Evolutionary conservation across 2,888 invertebrate species (phyloP).

Genomic region (Sericinus montela): DNA sequence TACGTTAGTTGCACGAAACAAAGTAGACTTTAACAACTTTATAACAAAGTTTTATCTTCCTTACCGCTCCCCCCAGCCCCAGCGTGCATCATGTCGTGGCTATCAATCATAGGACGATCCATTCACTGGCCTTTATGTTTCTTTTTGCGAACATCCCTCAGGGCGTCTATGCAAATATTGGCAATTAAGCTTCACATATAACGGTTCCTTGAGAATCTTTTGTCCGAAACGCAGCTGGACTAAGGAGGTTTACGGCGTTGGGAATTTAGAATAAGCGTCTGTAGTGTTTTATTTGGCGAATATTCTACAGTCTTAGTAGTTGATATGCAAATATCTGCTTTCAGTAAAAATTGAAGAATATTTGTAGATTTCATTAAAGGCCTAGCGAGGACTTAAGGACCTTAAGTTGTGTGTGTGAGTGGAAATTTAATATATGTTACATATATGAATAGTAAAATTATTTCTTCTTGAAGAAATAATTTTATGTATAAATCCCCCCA

Average conservation of each 20-base stretch:
- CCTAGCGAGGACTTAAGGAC: too few relatives aligned
- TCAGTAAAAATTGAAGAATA: too few relatives aligned
- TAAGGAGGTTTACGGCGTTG: neutral
- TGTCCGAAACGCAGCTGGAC: conserved; percentile 57
- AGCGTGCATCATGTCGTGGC: conserved; percentile 33
- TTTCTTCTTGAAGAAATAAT: too few relatives aligned
- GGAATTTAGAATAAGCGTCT: too few relatives aligned
- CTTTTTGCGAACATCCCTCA: conserved; percentile 38
- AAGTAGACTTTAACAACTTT: neutral
- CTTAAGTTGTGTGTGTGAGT: too few relatives aligned
- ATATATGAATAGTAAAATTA: too few relatives aligned
- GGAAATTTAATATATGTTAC: too few relatives aligned
- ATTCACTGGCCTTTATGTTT: conserved; percentile 30
- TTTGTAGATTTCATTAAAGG: too few relatives aligned
- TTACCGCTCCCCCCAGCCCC: conserved; percentile 15
- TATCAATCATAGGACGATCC: conserved; percentile 46
- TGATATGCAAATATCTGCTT: too few relatives aligned
- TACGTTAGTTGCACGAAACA: neutral
- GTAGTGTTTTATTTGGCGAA: too few relatives aligned
- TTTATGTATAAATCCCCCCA: too few relatives aligned
- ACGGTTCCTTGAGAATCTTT: conserved; percentile 50
- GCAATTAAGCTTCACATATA: conserved; percentile 61
- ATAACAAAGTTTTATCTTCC: neutral
- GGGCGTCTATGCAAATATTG: conserved; percentile 64
- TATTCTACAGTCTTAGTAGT: too few relatives aligned